phyloP scores from a whole-genome alignment of 2,113 vertebrate species.

The Hemiprocne comata region DNA sequence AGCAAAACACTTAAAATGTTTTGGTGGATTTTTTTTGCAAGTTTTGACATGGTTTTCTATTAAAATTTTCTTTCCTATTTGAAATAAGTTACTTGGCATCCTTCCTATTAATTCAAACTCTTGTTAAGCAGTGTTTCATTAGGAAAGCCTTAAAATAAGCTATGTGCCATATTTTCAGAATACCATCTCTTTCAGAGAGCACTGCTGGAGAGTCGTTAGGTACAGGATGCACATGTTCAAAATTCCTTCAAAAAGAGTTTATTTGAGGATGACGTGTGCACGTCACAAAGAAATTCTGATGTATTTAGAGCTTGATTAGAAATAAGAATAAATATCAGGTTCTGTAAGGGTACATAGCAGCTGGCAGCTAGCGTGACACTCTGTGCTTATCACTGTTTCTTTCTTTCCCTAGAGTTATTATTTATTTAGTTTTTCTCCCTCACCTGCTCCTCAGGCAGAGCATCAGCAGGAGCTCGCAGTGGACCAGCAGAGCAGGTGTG shows the following conservation, averaged over 20 bases:
- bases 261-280: constrained; percentile 8
- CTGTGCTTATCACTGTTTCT: constrained; percentile 65
- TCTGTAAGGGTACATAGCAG: constrained; percentile 40
- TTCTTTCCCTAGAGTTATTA: constrained; percentile 66
- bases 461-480: not conserved
- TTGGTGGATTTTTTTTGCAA: not conserved
- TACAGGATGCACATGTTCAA: constrained; percentile 41
- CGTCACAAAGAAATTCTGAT: constrained; percentile 39
- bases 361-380: constrained; percentile 42
- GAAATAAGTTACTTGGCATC: not conserved
- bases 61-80: not conserved
- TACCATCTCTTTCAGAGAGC: constrained; percentile 15
- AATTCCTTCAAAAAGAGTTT: constrained; percentile 42
- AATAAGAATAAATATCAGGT: constrained; percentile 64
- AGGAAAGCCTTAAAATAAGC: constrained; percentile 48
- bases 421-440: constrained; percentile 71
- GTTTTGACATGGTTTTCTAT: not conserved
- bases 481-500: not conserved
- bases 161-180: not conserved
- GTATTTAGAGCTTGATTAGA: constrained; percentile 68
- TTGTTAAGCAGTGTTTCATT: not conserved
- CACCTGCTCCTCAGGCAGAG: not conserved
- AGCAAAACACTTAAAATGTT: not conserved
- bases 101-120: not conserved
- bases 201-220: constrained; percentile 25